Percentiles rank a stretch among this genome's conserved stretches.
Conservation (phyloP, 2,888 invertebrate genomes). For the Endomychus coccineus region DNA sequence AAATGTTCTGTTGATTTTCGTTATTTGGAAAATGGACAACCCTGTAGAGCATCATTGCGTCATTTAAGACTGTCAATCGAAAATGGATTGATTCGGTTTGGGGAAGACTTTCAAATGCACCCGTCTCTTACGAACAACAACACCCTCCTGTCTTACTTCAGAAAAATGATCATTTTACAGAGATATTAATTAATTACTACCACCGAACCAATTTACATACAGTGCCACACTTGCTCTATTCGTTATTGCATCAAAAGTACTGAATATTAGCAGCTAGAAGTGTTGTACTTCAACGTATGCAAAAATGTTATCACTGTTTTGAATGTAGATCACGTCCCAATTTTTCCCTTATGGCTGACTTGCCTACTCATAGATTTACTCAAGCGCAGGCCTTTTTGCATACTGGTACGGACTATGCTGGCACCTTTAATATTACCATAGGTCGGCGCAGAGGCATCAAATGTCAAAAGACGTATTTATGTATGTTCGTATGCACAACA, state of each 20-base stretch:
- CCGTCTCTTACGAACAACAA: no score
- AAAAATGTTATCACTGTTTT: constrained; percentile 6
- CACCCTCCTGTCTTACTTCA: no score
- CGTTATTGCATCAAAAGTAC: constrained; percentile 19
- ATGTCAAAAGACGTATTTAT: constrained; percentile 7
- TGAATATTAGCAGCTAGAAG: constrained; percentile 20
- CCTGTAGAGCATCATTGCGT: no score
- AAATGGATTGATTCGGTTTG: no score
- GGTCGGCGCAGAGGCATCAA: constrained; percentile 2
- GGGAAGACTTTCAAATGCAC: no score
- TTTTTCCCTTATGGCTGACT: constrained; percentile 16
- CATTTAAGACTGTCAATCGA: no score
- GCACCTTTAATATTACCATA: no score
- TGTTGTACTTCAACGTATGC: neutral
- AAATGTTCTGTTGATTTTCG: no score
- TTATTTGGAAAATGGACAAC: no score
- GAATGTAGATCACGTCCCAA: constrained; percentile 10
- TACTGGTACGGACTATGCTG: no score
- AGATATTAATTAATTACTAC: constrained; percentile 14
- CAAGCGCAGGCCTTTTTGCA: constrained; percentile 21
- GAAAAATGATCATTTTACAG: neutral
- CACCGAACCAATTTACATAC: constrained; percentile 19
- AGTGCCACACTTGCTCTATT: constrained; percentile 17
- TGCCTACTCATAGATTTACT: constrained; percentile 14
- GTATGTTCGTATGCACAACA: constrained; percentile 5